Evolutionary conservation across 1,140 invertebrate species (phyloP).

Genomic region (Macrotrachela quadricornifera): DNA sequence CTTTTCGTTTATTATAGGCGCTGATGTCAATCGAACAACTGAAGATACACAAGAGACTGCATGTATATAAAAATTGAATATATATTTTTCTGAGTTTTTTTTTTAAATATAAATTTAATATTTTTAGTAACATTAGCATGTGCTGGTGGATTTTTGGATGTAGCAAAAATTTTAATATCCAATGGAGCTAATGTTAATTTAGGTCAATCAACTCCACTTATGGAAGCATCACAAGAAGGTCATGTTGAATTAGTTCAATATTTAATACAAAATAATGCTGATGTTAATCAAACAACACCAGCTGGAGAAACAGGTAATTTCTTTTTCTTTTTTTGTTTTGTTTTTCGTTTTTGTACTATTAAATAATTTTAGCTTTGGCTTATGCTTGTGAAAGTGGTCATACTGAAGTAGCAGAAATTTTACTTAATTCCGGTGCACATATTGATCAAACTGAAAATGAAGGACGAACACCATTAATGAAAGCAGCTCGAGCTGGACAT

Average conservation of each 20-base stretch:
- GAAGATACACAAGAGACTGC: constrained; percentile 93
- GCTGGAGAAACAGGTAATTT: constrained; percentile 27
- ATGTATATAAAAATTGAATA: no score
- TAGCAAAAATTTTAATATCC: constrained; percentile 85
- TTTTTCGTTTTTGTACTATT: no score
- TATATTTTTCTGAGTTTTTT: no score
- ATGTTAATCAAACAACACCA: no score
- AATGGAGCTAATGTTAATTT: constrained; percentile 75
- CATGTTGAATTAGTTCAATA: constrained; percentile 65
- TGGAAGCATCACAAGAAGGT: constrained; percentile 93
- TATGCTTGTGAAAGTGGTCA: constrained; percentile 34
- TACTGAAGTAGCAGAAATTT: constrained; percentile 25
- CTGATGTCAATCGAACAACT: constrained; percentile 88
- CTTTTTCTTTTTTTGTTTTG: no score
- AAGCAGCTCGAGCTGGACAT: constrained; percentile 33
- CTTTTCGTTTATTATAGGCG: no score
- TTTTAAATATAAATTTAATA: no score
- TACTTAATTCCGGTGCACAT: constrained; percentile 28
- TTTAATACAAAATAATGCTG: constrained; percentile 20
- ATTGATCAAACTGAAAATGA: constrained; percentile 32
- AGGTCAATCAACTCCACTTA: constrained; percentile 70
- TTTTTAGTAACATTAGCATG: constrained; percentile 88
- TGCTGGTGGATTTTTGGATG: constrained; percentile 86
- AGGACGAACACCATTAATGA: constrained; percentile 35
- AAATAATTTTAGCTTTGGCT: constrained; percentile 29